phyloP scores from a whole-genome alignment of 1,140 invertebrate species.

The Centruroides sculpturatus region DNA sequence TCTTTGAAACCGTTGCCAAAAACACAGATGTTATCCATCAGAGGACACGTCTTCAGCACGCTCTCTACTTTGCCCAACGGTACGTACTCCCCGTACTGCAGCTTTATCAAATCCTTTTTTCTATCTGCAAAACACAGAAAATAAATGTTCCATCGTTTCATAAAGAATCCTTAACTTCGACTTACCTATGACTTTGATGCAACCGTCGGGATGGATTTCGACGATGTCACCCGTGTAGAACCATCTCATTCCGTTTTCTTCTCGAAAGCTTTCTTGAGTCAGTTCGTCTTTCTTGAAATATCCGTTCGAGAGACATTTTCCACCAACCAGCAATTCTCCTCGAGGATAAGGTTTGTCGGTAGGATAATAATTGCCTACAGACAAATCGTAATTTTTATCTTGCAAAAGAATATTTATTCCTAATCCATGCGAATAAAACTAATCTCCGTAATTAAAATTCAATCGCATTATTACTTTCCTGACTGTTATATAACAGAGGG shows the following conservation, averaged over 20 bases:
- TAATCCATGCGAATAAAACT: no score
- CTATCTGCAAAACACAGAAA: slow-evolving; percentile 27
- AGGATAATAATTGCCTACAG: slow-evolving; percentile 32
- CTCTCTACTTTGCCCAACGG: slow-evolving; percentile 28
- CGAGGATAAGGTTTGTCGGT: slow-evolving; percentile 36
- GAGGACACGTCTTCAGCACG: slow-evolving; percentile 32
- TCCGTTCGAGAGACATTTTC: slow-evolving; percentile 37
- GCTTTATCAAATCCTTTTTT: slow-evolving; percentile 41
- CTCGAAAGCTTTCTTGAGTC: slow-evolving; percentile 35
- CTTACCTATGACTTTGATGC: slow-evolving; percentile 31
- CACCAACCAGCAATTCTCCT: slow-evolving; percentile 41
- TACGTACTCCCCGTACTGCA: slow-evolving; percentile 38
- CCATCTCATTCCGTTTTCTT: slow-evolving; percentile 29
- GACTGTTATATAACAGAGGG: no score
- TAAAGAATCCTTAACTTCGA: neutral
- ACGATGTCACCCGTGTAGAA: slow-evolving; percentile 43
- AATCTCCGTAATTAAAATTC: no score
- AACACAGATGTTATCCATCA: slow-evolving; percentile 36
- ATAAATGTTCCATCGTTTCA: no score
- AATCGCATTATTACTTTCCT: no score
- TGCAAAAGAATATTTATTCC: no score
- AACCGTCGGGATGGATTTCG: slow-evolving; percentile 35
- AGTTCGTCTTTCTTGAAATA: slow-evolving; percentile 39
- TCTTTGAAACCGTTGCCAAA: slow-evolving; percentile 37
- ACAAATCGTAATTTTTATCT: no score